phyloP scores from a whole-genome alignment of 2,888 invertebrate species.

The Coenonympha arcania region DNA sequence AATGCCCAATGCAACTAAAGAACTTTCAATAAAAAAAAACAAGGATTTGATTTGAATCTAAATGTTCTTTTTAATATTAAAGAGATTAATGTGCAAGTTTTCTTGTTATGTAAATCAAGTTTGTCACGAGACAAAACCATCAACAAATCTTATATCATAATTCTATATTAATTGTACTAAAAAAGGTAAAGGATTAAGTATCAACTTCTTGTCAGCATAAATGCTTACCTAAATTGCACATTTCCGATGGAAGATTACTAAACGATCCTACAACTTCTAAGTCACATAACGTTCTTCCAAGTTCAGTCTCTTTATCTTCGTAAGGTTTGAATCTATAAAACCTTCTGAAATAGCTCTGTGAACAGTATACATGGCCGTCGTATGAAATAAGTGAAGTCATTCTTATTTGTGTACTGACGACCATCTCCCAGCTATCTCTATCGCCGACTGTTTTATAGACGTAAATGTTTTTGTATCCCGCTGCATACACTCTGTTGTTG shows the following conservation, averaged over 20 bases:
- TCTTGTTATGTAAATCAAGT: too few species aligned
- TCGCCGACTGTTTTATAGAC: conserved; percentile 41
- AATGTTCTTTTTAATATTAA: too few species aligned
- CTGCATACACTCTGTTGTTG: conserved; percentile 44
- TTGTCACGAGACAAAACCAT: too few species aligned
- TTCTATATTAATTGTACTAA: too few species aligned
- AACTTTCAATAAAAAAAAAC: too few species aligned
- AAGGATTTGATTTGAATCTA: too few species aligned
- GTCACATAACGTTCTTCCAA: conserved; percentile 39
- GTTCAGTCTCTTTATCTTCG: conserved; percentile 36
- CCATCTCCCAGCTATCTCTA: conserved; percentile 40
- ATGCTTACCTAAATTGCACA: conserved; percentile 52
- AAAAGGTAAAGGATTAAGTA: too few species aligned
- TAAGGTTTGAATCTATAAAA: conserved; percentile 53
- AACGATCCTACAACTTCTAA: conserved; percentile 42
- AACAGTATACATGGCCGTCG: conserved; percentile 52
- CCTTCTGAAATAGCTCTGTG: conserved; percentile 51
- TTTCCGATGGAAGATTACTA: conserved; percentile 42
- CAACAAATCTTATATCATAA: too few species aligned
- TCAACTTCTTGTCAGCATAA: background rate
- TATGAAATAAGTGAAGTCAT: conserved; percentile 47
- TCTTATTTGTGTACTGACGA: conserved; percentile 41
- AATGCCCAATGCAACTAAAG: too few species aligned
- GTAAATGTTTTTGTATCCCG: conserved; percentile 51
- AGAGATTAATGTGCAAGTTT: too few species aligned